phyloP scores from a whole-genome alignment of 2,888 invertebrate species.

The Cryptophagus acutangulus region DNA sequence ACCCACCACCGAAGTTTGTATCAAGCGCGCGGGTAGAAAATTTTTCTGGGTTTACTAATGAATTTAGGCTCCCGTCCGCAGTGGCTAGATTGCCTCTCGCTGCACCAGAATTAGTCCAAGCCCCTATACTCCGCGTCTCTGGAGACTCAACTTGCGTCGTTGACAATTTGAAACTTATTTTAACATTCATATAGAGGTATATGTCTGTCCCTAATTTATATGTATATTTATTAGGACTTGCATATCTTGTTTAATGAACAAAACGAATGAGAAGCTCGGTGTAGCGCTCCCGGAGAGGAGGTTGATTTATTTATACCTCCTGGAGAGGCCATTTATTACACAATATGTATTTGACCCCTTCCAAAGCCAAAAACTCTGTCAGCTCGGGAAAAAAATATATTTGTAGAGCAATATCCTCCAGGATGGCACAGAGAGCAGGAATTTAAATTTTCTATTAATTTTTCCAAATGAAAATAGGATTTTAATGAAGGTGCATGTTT shows the following conservation, averaged over 20 bases:
- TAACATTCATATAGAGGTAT: constrained; percentile 53
- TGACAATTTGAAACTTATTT: constrained; percentile 55
- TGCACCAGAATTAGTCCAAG: too few relatives aligned
- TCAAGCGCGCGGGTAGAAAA: constrained; percentile 37
- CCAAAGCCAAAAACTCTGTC: constrained; percentile 33
- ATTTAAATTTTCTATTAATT: too few relatives aligned
- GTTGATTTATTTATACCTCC: constrained; percentile 31
- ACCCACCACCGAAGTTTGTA: constrained; percentile 25
- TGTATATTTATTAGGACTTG: constrained; percentile 48
- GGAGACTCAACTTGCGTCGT: constrained; percentile 49
- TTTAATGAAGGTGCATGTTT: constrained; percentile 44
- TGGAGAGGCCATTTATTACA: constrained; percentile 32
- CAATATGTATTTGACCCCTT: constrained; percentile 33
- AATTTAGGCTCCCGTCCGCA: constrained; percentile 40
- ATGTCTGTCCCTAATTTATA: constrained; percentile 47
- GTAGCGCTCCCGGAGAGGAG: constrained; percentile 18
- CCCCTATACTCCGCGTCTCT: constrained; percentile 39
- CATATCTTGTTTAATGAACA: constrained; percentile 5
- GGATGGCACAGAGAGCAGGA: too few relatives aligned
- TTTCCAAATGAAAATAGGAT: constrained; percentile 44
- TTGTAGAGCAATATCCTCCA: too few relatives aligned
- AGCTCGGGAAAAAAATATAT: constrained; percentile 35
- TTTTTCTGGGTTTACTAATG: constrained; percentile 42
- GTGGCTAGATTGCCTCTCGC: too few relatives aligned
- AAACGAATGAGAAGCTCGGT: neutral